phyloP scores from a whole-genome alignment of 2,888 invertebrate species.

The Apoda limacodes region DNA sequence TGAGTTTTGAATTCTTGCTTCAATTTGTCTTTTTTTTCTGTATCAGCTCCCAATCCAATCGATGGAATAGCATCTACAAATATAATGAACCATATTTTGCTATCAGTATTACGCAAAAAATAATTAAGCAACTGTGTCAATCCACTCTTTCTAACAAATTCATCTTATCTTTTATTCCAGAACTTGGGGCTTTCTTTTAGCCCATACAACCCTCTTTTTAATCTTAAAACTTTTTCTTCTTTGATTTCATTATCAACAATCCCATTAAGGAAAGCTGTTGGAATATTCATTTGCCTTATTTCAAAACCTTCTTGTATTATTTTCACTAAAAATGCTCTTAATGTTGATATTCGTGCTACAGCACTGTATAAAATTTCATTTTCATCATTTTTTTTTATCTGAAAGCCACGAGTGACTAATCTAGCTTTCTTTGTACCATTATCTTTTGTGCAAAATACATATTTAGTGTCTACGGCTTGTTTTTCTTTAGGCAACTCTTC shows the following conservation, averaged over 20 bases:
- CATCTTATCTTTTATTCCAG: no score
- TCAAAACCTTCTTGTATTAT: constrained; percentile 7
- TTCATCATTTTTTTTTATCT: constrained; percentile 2
- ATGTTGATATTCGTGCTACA: constrained; percentile 12
- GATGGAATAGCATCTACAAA: no score
- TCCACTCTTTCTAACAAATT: no score
- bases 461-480: constrained; percentile 12
- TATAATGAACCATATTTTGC: no score
- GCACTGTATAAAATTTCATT: constrained; percentile 9
- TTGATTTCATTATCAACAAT: constrained; percentile 7
- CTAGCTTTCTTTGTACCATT: constrained; percentile 6
- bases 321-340: constrained; percentile 6
- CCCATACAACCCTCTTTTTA: no score
- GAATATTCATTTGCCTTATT: constrained; percentile 13
- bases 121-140: no score
- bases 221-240: no score
- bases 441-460: constrained; percentile 11
- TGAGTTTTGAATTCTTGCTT: no score
- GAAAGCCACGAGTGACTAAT: constrained; percentile 7
- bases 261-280: constrained; percentile 16
- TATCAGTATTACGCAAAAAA: no score
- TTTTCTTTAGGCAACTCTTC: constrained; percentile 3
- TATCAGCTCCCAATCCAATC: no score
- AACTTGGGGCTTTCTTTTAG: no score
- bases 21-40: no score